Percentiles rank a stretch among this genome's conserved stretches.
These are phyloP conservation scores for Myotis pilosus DNA, from an alignment of 2,797 vertebrate species.

Conservation along the genomic window DNA sequence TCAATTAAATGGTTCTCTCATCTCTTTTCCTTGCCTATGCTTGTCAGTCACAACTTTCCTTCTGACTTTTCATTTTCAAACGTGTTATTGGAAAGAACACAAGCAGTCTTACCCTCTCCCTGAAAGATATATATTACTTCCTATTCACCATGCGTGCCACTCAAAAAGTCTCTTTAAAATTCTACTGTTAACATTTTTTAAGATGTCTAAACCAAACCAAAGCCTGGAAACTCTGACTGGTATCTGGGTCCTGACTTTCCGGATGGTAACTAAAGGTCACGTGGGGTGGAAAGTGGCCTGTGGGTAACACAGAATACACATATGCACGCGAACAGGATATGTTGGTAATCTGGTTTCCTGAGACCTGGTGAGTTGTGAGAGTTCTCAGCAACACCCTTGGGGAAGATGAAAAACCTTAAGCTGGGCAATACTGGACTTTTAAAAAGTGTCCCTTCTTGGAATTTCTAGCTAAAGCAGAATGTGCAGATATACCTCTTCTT, in stretches of 20 bases:
- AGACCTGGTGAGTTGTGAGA: conserved; percentile 73
- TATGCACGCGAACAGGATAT: conserved; percentile 73
- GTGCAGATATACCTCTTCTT: background rate
- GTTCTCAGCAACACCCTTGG: conserved; percentile 66
- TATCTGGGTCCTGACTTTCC: conserved; percentile 78
- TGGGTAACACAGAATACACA: conserved; percentile 73
- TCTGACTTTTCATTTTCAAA: conserved; percentile 69
- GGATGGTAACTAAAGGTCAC: conserved; percentile 82
- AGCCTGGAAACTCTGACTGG: conserved; percentile 82
- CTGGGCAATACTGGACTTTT: conserved; percentile 58
- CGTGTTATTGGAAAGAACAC: conserved; percentile 58
- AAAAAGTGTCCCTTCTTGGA: background rate
- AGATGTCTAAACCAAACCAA: conserved; percentile 75
- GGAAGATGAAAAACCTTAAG: conserved; percentile 64
- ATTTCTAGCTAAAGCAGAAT: conserved; percentile 10
- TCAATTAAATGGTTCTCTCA: background rate
- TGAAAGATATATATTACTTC: conserved; percentile 36
- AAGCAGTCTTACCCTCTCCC: background rate
- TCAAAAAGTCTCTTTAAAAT: conserved; percentile 67
- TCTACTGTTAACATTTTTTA: conserved; percentile 63
- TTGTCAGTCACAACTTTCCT: conserved; percentile 60
- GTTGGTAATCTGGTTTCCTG: conserved; percentile 70
- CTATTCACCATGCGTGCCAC: conserved; percentile 58
- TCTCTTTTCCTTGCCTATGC: background rate
- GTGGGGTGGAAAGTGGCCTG: conserved; percentile 78